A percentile compares a stretch with the other conserved stretches of the same genome.
phyloP scores from a whole-genome alignment of 2,888 invertebrate genomes.

The Amiota communis region DNA sequence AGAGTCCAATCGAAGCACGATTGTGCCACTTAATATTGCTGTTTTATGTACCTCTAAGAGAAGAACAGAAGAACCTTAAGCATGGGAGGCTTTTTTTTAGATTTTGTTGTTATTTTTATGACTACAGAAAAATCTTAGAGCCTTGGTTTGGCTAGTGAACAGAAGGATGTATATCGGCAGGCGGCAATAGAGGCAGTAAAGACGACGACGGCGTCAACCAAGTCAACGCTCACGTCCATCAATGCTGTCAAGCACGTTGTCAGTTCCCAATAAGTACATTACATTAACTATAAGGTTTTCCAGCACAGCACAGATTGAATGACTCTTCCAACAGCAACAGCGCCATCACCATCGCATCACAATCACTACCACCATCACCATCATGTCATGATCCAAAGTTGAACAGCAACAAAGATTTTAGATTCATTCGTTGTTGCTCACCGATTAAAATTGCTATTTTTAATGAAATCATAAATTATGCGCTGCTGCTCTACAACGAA shows the following conservation, averaged over 20 bases:
- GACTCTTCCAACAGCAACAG: neutral
- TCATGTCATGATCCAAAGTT: slow-evolving; percentile 39
- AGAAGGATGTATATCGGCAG: too few relatives aligned
- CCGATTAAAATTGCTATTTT: slow-evolving; percentile 63
- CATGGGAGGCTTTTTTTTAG: too few relatives aligned
- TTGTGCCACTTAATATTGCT: slow-evolving; percentile 64
- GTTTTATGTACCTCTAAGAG: neutral
- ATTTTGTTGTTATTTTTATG: too few relatives aligned
- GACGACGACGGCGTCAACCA: slow-evolving; percentile 1
- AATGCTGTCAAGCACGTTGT: slow-evolving; percentile 16
- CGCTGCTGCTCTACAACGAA: slow-evolving; percentile 42
- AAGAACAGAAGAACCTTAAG: too few relatives aligned
- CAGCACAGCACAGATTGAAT: neutral
- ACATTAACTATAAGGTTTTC: slow-evolving; percentile 1
- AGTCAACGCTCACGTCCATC: slow-evolving; percentile 19
- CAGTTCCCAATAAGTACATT: slow-evolving; percentile 17
- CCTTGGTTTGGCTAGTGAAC: too few relatives aligned
- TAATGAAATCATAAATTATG: slow-evolving; percentile 65
- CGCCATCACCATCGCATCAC: slow-evolving; percentile 4
- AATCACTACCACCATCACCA: neutral
- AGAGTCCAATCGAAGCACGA: slow-evolving; percentile 61
- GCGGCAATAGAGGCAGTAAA: too few relatives aligned
- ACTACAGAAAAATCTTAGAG: too few relatives aligned
- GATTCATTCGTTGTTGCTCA: slow-evolving; percentile 36
- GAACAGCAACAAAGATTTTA: slow-evolving; percentile 33